Evolutionary conservation across 2,797 vertebrate genomes (phyloP), one percentile per base, ranked within the genome.

Genomic region (Enteromius viviparus): DNA sequence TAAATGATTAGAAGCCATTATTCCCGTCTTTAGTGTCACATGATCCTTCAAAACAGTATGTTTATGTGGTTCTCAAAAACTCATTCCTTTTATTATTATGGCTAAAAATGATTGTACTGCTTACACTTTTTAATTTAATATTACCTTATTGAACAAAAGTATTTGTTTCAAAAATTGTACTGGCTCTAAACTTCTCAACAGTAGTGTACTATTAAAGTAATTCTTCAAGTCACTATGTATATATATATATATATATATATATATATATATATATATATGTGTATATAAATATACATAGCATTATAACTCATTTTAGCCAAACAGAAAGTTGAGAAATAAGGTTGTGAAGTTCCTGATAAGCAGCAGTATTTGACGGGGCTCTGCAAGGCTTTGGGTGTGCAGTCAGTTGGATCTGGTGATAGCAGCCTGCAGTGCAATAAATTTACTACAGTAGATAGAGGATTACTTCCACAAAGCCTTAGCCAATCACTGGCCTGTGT

Each of bases 391-490:
- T 51, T 80, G 4, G 26, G 49, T 84, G 87, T 83, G 80, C 80
- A 77, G 71, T 88, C 76, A 64, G 65, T 53, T 77, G 83, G 60
- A 86, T 77, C 75, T 65, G 58, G 72, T n/a, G 64, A 70, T 83
- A 42, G 60, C 75, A 72, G 78, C 29, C 58, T 80, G 76, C 64
- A 64, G 85, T 71, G 65, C 77, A 77, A 69, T 86, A 77, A 5
- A 66, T 84, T 84, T 80, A 23, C 37, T 32, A n/a, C 66, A 51
- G 77, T 76, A 70, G 82, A 86, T 80, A 53, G 51, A 40, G 78
- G 81, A 77, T 81, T 84, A 81, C 75, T 81, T 81, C 58, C 42
- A 45, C 58, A n/a, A 69, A 68, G 65, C 68, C 49, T 69, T 58
- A 47, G 68, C 80, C 82, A 37, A 76, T 72, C 65, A 72, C 53